Percentiles rank a stretch among this genome's conserved stretches.
Evolutionary conservation across 2,113 vertebrate genomes (phyloP).

Genomic region (Rhabdornis inornatus): DNA sequence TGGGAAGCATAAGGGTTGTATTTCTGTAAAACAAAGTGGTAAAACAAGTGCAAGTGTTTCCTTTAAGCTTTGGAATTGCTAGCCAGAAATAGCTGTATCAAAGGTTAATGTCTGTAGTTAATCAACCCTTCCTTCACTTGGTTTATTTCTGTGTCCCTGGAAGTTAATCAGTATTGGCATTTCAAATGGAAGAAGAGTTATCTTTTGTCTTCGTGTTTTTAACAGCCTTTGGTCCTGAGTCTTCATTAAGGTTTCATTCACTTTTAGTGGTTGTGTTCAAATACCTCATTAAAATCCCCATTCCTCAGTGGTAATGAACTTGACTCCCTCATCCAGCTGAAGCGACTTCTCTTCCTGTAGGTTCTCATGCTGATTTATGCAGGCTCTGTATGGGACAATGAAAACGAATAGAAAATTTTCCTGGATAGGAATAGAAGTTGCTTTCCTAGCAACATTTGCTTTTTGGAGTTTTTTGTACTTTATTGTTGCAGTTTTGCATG

Average conservation of each 20-base stretch:
- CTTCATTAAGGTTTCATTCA: neutral
- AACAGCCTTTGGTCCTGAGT: neutral
- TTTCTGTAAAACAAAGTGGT: neutral
- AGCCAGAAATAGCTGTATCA: neutral
- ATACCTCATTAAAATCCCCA: neutral
- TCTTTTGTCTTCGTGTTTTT: neutral
- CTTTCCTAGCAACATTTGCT: neutral
- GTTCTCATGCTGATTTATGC: neutral
- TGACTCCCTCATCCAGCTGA: neutral
- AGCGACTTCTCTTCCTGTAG: neutral
- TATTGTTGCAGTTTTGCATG: neutral
- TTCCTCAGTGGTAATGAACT: neutral
- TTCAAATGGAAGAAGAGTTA: neutral
- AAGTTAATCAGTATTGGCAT: neutral
- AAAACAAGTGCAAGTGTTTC: neutral
- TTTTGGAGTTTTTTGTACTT: neutral
- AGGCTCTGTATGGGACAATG: neutral
- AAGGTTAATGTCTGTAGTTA: slow-evolving; percentile 7
- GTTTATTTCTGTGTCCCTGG: neutral
- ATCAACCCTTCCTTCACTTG: neutral
- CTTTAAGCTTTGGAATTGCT: neutral
- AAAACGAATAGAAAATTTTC: neutral
- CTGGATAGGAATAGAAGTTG: neutral
- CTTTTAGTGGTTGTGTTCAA: neutral
- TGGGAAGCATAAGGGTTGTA: neutral